Base-by-base conservation (phyloP, 2,113 vertebrate species). In the Tragelaphus buxtoni region DNA sequence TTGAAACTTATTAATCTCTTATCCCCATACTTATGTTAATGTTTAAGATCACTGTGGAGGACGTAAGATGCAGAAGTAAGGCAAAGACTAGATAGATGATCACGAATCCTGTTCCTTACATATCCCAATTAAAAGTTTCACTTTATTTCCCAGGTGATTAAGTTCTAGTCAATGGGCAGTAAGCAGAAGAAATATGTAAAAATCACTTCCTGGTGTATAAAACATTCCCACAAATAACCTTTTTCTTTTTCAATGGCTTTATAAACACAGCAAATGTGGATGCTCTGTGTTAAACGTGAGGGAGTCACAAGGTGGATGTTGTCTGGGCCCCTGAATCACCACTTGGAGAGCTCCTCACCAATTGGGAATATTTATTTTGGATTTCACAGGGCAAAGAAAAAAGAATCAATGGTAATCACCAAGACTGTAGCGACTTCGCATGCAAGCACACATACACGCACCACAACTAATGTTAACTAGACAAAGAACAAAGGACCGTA, bases 51-150 rank as follows among this genome's bases (percentile, higher is more conserved):
- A 2, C n/a, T 22, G 0, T 79, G 39, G 42, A 60, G 79, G 45
- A 28, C 0, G 3, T 2, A 2, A 28, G 2, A n/a, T 49, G 0
- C n/a, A 69, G 30, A 80, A 22, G 42, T 12, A 53, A 61, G 16
- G 55, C 45, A 58, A 45, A 65, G 58, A 3, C 11, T 26, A 32
- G 24, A 13, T 8, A 30, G 18, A 30, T 49, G 2, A n/a, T 35
- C 30, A 2, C 1, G 1, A 1, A 17, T 18, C 47, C 61, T 35
- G 2, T 12, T 32, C 47, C 58, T 89, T 11, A 16, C 1, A 35
- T 3, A 20, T 79, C 24, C 87, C 18, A 8, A 22, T 28, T 18
- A 49, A 24, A 56, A 45, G 63, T 3, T 11, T 30, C 22, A 42
- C 14, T 20, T 0, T 10, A 12, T 12, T 56, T 83, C 13, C 28